Evolutionary conservation across 2,797 vertebrate species (phyloP).

Genomic region (Poecilia wingei): DNA sequence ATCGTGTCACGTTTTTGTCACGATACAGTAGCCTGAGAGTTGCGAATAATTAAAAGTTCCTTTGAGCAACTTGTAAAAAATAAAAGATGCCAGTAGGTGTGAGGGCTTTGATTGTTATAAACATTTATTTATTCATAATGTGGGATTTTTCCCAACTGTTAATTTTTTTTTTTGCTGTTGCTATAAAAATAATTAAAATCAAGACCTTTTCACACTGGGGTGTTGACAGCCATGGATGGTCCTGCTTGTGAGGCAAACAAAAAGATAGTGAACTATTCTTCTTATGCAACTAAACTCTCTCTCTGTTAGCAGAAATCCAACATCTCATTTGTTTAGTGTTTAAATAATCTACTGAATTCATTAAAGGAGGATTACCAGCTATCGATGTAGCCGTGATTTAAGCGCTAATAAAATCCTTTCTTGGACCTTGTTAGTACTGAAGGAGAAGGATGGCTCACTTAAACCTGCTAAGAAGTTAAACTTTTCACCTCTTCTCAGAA

Average conservation of each 20-base stretch:
- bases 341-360: slow-evolving; percentile 24
- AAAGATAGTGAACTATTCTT: background rate
- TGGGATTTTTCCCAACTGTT: no score
- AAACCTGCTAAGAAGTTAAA: slow-evolving; percentile 7
- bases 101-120: no score
- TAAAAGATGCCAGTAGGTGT: no score
- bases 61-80: no score
- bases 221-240: background rate
- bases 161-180: background rate
- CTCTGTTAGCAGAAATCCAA: background rate
- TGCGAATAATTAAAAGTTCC: background rate
- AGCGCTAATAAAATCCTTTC: slow-evolving; percentile 11
- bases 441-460: background rate
- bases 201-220: background rate
- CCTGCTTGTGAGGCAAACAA: background rate
- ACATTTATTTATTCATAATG: no score
- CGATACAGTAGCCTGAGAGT: no score
- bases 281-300: background rate
- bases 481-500: slow-evolving; percentile 17
- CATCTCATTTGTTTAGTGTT: background rate
- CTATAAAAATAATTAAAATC: background rate
- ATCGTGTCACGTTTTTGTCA: no score
- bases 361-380: slow-evolving; percentile 24
- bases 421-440: background rate
- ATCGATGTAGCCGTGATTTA: slow-evolving; percentile 13